phyloP scores from a whole-genome alignment of 2,797 vertebrate species.

The Poeciliopsis turneri region DNA sequence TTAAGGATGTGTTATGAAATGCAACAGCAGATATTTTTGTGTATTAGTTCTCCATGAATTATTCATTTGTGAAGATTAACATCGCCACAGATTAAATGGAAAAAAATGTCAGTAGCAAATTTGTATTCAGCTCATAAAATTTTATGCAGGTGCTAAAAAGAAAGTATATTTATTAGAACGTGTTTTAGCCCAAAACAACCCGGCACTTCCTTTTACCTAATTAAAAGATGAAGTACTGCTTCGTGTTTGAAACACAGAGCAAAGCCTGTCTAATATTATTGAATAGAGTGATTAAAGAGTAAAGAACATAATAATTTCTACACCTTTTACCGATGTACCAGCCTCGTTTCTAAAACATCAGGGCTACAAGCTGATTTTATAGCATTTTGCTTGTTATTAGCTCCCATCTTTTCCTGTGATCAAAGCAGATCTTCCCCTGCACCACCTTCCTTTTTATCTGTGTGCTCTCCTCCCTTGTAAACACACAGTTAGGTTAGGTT shows the following conservation, averaged over 20 bases:
- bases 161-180: not conserved
- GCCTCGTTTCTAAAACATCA: not conserved
- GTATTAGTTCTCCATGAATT: not conserved
- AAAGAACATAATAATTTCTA: not conserved
- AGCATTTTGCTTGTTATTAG: not conserved
- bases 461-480: constrained; percentile 51
- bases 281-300: not conserved
- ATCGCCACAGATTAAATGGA: not conserved
- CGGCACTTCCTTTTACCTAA: not conserved
- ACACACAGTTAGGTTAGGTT: constrained; percentile 44
- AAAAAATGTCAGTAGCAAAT: not conserved
- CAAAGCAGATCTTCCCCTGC: constrained; percentile 1
- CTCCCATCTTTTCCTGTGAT: constrained; percentile 6
- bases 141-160: not conserved
- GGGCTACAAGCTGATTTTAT: not conserved
- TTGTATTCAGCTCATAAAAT: not conserved
- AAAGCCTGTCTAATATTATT: not conserved
- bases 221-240: not conserved
- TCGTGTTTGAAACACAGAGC: not conserved
- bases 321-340: not conserved
- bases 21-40: not conserved
- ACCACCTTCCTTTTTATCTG: constrained; percentile 27
- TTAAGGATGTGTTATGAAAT: too few relatives aligned
- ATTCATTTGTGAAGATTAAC: not conserved
- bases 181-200: not conserved